Evolutionary conservation across 2,113 vertebrate species (phyloP).

Genomic region (Pampusana beccarii): DNA sequence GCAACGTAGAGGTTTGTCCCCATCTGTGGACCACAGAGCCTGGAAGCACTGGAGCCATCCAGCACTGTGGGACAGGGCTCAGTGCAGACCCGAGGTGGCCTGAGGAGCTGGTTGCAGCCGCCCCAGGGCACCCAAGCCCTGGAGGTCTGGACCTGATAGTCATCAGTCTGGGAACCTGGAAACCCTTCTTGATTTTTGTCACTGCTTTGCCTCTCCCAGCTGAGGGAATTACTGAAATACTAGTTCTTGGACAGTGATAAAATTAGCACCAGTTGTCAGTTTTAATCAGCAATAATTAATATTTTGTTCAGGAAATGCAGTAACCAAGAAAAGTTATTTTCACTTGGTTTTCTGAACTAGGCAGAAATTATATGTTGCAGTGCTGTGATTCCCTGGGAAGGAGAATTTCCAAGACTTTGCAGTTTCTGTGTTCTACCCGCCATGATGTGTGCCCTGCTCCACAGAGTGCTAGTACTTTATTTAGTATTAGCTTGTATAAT

Average conservation of each 20-base stretch:
- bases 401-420: not conserved
- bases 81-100: rapidly evolving
- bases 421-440: not conserved
- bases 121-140: not conserved
- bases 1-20: not conserved
- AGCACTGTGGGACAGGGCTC: not conserved
- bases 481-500: not conserved
- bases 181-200: not conserved
- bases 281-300: not conserved
- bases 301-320: not conserved
- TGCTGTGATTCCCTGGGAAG: not conserved
- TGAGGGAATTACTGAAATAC: not conserved
- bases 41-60: not conserved
- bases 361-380: not conserved
- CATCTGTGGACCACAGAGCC: not conserved
- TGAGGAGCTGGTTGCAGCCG: not conserved
- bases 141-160: not conserved
- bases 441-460: not conserved
- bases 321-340: not conserved
- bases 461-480: not conserved
- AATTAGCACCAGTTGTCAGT: not conserved
- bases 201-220: not conserved
- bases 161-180: not conserved
- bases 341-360: not conserved
- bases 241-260: not conserved